Percentiles rank a stretch among this genome's conserved stretches.
These are phyloP conservation scores for Phalanger gymnotis DNA, from an alignment of 2,797 vertebrate genomes.

Conservation along the genomic window DNA sequence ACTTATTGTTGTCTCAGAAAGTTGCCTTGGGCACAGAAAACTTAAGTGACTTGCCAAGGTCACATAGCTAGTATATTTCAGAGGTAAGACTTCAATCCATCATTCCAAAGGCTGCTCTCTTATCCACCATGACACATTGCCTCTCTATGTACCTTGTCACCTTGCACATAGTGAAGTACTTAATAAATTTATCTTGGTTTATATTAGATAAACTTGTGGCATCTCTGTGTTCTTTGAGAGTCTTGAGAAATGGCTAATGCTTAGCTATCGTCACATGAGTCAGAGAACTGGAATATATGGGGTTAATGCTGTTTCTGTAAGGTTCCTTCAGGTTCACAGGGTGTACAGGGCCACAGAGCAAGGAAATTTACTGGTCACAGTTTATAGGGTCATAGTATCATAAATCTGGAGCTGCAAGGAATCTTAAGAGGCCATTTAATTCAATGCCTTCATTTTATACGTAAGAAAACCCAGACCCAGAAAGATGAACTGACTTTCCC, in stretches of 20 bases:
- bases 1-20: neutral
- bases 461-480: neutral
- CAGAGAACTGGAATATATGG: neutral
- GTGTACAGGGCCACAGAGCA: neutral
- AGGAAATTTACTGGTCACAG: neutral
- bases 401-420: neutral
- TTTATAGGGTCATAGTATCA: neutral
- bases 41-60: neutral
- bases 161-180: neutral
- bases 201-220: neutral
- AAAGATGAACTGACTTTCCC: neutral
- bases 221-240: neutral
- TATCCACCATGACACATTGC: neutral
- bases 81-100: neutral
- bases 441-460: neutral
- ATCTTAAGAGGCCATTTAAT: neutral
- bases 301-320: neutral
- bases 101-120: neutral
- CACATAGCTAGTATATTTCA: neutral
- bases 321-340: neutral
- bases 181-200: neutral
- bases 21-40: neutral
- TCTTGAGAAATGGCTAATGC: neutral
- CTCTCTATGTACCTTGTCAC: neutral
- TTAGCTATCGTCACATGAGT: neutral